These are phyloP conservation scores for Timandra comae DNA, from an alignment of 2,888 invertebrate genomes.

Conservation along the genomic window DNA sequence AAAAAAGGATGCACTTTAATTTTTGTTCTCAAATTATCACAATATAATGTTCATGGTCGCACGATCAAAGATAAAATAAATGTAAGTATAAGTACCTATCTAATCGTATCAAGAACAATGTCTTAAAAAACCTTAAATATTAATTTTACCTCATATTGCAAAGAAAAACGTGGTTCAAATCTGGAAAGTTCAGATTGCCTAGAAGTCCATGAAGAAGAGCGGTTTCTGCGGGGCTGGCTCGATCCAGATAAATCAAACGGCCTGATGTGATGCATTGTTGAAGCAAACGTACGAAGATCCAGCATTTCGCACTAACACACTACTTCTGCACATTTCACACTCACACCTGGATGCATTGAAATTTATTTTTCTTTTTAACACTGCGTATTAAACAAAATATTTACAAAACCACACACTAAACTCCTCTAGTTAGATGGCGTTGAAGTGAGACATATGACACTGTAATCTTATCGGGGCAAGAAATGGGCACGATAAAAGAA, in stretches of 20 bases:
- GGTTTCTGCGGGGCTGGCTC: conserved; percentile 33
- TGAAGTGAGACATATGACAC: conserved; percentile 56
- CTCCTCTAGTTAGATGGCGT: conserved; percentile 37
- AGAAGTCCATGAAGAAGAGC: conserved; percentile 57
- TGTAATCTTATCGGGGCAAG: conserved; percentile 63
- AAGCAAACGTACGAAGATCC: conserved; percentile 41
- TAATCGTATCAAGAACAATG: too few relatives aligned
- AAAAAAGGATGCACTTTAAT: too few relatives aligned
- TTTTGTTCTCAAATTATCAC: too few relatives aligned
- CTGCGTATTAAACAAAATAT: conserved; percentile 12
- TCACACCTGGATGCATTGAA: conserved; percentile 36
- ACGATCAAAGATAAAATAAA: too few relatives aligned
- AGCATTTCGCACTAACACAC: conserved; percentile 45
- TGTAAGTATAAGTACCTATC: too few relatives aligned
- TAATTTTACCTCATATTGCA: conserved; percentile 62
- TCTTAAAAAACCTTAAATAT: too few relatives aligned
- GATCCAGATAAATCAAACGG: conserved; percentile 37
- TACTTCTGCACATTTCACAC: conserved; percentile 43
- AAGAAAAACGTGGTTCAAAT: conserved; percentile 56
- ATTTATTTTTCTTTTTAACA: conserved; percentile 13
- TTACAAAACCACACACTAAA: conserved; percentile 25
- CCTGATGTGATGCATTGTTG: conserved; percentile 51
- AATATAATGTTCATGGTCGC: too few relatives aligned
- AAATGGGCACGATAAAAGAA: conserved; percentile 60
- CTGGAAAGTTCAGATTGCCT: conserved; percentile 42